Conservation (phyloP, 2,797 vertebrate species). For the Aulostomus chinensis region DNA sequence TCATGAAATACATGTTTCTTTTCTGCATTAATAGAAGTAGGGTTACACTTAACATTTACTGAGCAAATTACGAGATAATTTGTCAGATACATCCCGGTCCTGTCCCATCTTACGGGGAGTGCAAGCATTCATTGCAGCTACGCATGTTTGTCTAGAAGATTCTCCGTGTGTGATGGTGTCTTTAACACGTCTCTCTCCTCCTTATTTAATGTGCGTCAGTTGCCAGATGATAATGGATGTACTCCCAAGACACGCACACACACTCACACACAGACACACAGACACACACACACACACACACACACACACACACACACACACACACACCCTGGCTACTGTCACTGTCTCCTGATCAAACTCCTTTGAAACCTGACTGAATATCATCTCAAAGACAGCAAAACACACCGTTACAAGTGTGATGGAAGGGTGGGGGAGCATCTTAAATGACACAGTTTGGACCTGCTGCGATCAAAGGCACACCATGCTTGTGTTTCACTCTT, state of each 20-base stretch:
- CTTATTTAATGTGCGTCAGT: slow-evolving; percentile 38
- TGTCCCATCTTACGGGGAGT: too few species aligned
- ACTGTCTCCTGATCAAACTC: slow-evolving; percentile 10
- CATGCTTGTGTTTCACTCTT: slow-evolving; percentile 9
- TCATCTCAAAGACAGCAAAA: slow-evolving; percentile 13
- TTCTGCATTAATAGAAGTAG: too few species aligned
- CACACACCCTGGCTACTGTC: background rate
- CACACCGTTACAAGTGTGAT: background rate
- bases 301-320: slow-evolving; percentile 2
- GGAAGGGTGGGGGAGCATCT: slow-evolving; percentile 10
- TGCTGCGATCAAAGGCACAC: slow-evolving; percentile 38
- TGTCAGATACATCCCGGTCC: too few species aligned
- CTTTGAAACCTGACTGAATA: slow-evolving; percentile 43
- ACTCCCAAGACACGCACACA: slow-evolving; percentile 1
- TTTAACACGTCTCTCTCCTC: slow-evolving; percentile 12
- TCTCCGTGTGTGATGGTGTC: too few species aligned
- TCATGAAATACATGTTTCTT: too few species aligned
- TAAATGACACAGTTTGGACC: slow-evolving; percentile 31
- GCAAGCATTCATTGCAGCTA: too few species aligned
- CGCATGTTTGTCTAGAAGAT: too few species aligned
- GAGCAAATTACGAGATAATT: too few species aligned
- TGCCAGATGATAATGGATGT: slow-evolving; percentile 32
- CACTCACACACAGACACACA: slow-evolving; percentile 1
- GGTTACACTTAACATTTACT: too few species aligned
- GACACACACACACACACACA: slow-evolving; percentile 6